These are phyloP conservation scores for Erebia ligea DNA, from an alignment of 2,888 invertebrate genomes.

Conservation along the genomic window DNA sequence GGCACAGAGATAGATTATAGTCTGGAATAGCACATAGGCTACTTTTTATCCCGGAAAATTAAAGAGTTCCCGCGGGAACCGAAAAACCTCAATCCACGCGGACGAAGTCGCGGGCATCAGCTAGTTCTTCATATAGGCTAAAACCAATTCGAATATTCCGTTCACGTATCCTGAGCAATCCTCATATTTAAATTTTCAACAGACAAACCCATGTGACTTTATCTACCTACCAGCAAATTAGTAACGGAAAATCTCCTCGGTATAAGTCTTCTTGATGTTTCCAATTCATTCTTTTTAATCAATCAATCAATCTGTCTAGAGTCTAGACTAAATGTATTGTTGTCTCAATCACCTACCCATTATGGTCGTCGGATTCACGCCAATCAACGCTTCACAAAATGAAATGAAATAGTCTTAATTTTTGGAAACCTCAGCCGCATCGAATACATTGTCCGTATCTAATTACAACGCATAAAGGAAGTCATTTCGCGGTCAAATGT, in stretches of 20 bases:
- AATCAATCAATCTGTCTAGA: slow-evolving; percentile 21
- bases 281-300: slow-evolving; percentile 18
- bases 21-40: too few species aligned
- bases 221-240: neutral
- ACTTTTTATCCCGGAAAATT: too few species aligned
- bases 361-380: neutral
- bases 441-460: slow-evolving; percentile 10
- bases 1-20: too few species aligned
- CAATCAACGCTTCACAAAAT: slow-evolving; percentile 5
- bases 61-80: too few species aligned
- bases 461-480: slow-evolving; percentile 12
- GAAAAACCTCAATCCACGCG: too few species aligned
- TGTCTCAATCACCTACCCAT: slow-evolving; percentile 14
- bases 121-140: too few species aligned
- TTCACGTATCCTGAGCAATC: too few species aligned
- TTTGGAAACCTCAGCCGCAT: neutral
- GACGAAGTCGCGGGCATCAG: too few species aligned
- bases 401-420: neutral
- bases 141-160: too few species aligned
- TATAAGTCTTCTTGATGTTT: slow-evolving; percentile 8
- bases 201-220: neutral
- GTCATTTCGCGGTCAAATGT: slow-evolving; percentile 15
- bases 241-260: neutral
- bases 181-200: too few species aligned
- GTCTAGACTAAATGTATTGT: slow-evolving; percentile 16